phyloP scores from a whole-genome alignment of 2,888 invertebrate genomes.

The Ptychoptera albimana region DNA sequence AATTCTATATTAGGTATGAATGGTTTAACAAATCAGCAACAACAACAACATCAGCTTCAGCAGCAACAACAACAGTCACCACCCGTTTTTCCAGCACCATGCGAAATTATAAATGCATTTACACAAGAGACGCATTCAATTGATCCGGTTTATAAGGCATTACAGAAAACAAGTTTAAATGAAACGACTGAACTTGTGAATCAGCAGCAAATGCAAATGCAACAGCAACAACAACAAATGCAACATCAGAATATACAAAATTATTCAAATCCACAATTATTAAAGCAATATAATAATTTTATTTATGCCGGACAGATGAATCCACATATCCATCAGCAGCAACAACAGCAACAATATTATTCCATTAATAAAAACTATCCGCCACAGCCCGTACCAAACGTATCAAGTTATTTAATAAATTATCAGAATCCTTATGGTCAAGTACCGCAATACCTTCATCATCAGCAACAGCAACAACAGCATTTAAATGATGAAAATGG shows the following conservation, averaged over 20 bases:
- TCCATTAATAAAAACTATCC: background rate
- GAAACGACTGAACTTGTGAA: background rate
- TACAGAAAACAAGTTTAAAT: background rate
- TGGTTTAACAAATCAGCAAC: background rate
- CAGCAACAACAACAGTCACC: background rate
- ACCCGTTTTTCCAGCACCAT: slow-evolving; percentile 9
- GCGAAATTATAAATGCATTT: slow-evolving; percentile 10
- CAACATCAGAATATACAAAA: background rate
- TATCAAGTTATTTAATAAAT: background rate
- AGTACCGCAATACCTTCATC: background rate
- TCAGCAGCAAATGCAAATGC: background rate
- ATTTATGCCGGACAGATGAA: background rate
- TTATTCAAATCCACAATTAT: background rate
- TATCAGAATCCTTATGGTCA: slow-evolving; percentile 1
- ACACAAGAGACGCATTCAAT: slow-evolving; percentile 8
- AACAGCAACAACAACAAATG: background rate
- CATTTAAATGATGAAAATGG: slow-evolving; percentile 1
- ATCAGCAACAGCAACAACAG: background rate
- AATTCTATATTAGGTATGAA: too few species aligned
- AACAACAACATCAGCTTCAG: too few species aligned
- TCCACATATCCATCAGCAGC: background rate
- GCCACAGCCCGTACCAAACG: background rate
- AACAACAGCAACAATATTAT: background rate
- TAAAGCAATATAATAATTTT: background rate
- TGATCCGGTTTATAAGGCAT: slow-evolving; percentile 10